Conservation (phyloP, 2,113 vertebrate species). For the Pygoscelis adeliae region DNA sequence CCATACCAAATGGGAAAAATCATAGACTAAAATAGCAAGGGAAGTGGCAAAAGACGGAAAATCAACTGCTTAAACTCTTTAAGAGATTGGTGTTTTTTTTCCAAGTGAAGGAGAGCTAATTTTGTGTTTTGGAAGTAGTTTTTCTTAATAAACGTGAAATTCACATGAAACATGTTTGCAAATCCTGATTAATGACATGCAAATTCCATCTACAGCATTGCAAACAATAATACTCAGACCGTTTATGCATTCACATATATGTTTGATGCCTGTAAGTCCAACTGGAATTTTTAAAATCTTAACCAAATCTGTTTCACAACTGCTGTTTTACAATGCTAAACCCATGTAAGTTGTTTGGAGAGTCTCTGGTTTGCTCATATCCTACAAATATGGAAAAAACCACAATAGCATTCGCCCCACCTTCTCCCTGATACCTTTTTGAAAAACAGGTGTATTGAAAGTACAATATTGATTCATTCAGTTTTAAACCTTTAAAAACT, state of each 20-base stretch:
- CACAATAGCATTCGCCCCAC: fast-evolving
- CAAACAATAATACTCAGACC: neutral
- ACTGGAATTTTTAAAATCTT: neutral
- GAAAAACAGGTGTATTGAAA: neutral
- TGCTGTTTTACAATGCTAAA: neutral
- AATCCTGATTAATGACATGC: neutral
- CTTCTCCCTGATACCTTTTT: neutral
- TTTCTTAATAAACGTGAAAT: neutral
- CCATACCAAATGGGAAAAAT: neutral
- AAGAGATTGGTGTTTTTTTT: neutral
- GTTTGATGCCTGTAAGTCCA: neutral
- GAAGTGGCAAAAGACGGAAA: neutral
- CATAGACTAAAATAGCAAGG: neutral
- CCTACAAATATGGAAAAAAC: neutral
- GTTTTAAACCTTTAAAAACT: neutral
- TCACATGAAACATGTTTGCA: neutral
- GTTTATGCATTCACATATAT: fast-evolving
- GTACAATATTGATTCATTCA: neutral
- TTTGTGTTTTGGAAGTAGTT: neutral
- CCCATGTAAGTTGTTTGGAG: neutral
- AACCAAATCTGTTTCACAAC: neutral
- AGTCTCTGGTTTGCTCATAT: neutral
- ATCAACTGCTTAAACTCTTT: neutral
- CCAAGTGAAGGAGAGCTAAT: neutral
- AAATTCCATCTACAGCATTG: neutral